These are phyloP conservation scores for Babyrousa celebensis DNA, from an alignment of 2,797 vertebrate species.

Conservation along the genomic window DNA sequence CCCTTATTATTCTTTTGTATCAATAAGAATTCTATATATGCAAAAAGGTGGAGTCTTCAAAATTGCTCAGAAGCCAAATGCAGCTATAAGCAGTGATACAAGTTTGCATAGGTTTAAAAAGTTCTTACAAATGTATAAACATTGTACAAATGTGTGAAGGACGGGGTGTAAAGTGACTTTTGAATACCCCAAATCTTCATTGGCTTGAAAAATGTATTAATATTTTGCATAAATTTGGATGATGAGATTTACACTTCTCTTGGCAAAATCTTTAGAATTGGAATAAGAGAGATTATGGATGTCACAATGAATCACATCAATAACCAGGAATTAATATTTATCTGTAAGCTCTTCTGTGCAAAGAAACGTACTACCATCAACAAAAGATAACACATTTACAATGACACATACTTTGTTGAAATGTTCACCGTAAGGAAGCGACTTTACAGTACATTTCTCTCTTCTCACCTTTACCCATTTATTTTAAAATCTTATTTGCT, in stretches of 20 bases:
- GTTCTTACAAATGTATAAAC: constrained; percentile 19
- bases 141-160: constrained; percentile 19
- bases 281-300: constrained; percentile 56
- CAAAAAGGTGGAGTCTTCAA: neutral
- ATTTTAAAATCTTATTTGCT: constrained; percentile 78
- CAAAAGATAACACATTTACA: constrained; percentile 61
- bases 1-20: constrained; percentile 38
- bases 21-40: neutral
- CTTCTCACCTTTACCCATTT: constrained; percentile 64
- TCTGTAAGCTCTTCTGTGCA: constrained; percentile 28
- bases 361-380: neutral
- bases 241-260: constrained; percentile 74
- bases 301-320: constrained; percentile 49
- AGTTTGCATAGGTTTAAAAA: neutral
- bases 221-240: constrained; percentile 55
- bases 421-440: constrained; percentile 62
- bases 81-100: neutral
- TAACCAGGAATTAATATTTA: constrained; percentile 57
- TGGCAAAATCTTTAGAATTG: constrained; percentile 35
- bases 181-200: constrained; percentile 11
- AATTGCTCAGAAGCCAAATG: constrained; percentile 53
- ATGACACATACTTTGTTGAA: constrained; percentile 62
- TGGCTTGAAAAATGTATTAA: neutral
- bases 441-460: constrained; percentile 66
- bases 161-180: constrained; percentile 12